phyloP scores from a whole-genome alignment of 2,113 vertebrate species.

The Aramus guarauna region DNA sequence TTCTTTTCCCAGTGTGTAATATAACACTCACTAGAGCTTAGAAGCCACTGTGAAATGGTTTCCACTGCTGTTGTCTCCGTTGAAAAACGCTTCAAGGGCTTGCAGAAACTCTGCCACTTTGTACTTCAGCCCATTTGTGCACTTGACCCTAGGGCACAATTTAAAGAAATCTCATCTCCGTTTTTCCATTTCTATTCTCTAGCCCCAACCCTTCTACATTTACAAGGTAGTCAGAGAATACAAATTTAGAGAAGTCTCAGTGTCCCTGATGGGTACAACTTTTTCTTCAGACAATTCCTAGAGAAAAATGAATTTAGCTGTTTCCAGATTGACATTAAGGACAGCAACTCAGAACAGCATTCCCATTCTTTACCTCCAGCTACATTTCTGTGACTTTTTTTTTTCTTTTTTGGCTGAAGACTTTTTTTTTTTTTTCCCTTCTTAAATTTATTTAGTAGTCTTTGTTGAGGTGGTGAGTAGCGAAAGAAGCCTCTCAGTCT shows the following conservation, averaged over 20 bases:
- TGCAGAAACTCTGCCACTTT: constrained; percentile 15
- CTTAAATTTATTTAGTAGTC: not conserved
- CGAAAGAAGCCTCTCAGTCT: not conserved
- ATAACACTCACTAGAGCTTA: not conserved
- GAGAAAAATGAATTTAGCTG: not conserved
- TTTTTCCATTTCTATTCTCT: not conserved
- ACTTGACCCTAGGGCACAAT: not conserved
- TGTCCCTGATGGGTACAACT: not conserved
- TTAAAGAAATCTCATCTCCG: not conserved
- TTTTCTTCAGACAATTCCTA: not conserved
- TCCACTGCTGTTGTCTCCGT: not conserved
- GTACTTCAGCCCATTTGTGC: not conserved
- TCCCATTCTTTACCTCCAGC: not conserved
- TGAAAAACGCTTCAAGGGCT: constrained; percentile 54
- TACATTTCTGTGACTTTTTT: not conserved
- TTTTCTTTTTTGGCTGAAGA: too few species aligned
- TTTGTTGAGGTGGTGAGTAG: not conserved
- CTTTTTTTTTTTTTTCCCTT: not conserved
- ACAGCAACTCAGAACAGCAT: not conserved
- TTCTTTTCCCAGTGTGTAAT: not conserved
- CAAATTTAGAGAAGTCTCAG: not conserved
- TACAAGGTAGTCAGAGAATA: not conserved
- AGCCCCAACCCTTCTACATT: not conserved
- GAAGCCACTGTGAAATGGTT: not conserved
- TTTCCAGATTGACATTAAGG: not conserved